Conservation (phyloP, 1,140 invertebrate species). For the fruit fly (Drosophila melanogaster) region DNA sequence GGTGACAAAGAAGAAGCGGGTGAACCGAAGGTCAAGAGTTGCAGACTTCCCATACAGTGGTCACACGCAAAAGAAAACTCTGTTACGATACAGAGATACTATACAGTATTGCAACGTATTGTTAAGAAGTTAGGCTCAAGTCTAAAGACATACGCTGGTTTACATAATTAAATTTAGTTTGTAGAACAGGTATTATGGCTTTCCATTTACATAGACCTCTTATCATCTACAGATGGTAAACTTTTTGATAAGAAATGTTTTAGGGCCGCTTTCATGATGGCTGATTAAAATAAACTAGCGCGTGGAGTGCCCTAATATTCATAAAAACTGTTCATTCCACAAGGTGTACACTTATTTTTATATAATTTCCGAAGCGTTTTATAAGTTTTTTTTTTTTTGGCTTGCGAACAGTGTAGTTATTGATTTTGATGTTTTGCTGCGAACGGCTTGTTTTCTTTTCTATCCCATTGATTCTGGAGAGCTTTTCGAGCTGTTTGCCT, state of each 20-base stretch:
- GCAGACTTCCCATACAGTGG: slow-evolving; percentile 24
- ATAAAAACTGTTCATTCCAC: not conserved
- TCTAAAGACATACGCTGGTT: not conserved
- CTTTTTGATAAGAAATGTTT: slow-evolving; percentile 3
- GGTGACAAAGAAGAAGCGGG: not conserved
- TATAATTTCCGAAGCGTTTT: too few relatives aligned
- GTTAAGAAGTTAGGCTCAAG: not conserved
- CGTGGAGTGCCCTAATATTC: not conserved
- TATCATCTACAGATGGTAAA: slow-evolving; percentile 3
- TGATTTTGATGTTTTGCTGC: slow-evolving; percentile 26
- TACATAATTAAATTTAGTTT: not conserved
- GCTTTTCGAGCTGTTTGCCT: slow-evolving; percentile 14
- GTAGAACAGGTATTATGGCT: not conserved
- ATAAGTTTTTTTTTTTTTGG: not conserved
- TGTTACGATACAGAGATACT: too few relatives aligned
- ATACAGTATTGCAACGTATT: not conserved
- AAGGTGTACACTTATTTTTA: too few relatives aligned
- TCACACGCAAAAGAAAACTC: not conserved
- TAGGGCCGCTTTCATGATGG: slow-evolving; percentile 1
- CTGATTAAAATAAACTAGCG: slow-evolving; percentile 4
- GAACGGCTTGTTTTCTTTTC: slow-evolving; percentile 8
- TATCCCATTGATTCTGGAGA: slow-evolving; percentile 9
- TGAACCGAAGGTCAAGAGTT: slow-evolving; percentile 31
- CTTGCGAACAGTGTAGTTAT: slow-evolving; percentile 21
- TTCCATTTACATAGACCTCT: slow-evolving; percentile 8